Evolutionary conservation across 2,888 invertebrate species (phyloP).

Genomic region (Monochamus alternatus): DNA sequence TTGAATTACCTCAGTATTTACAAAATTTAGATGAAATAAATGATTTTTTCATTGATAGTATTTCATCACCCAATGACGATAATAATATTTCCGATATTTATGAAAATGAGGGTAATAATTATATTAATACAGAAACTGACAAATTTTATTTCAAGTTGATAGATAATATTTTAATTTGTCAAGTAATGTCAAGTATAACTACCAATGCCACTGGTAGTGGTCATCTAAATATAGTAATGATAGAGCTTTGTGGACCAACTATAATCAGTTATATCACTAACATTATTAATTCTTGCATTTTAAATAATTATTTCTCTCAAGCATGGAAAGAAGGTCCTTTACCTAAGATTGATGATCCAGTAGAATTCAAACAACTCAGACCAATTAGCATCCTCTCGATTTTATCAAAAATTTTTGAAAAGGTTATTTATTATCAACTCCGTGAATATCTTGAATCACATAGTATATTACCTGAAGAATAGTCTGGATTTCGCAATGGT

Average conservation of each 20-base stretch:
- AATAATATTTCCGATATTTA: neutral
- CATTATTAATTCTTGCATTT: slow-evolving; percentile 15
- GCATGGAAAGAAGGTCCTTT: slow-evolving; percentile 13
- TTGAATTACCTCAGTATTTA: neutral
- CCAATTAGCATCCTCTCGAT: slow-evolving; percentile 12
- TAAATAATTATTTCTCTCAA: slow-evolving; percentile 14
- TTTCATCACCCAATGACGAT: neutral
- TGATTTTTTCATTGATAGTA: neutral
- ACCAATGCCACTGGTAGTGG: slow-evolving; percentile 5
- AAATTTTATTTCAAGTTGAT: neutral
- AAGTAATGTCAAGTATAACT: neutral
- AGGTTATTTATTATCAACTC: slow-evolving; percentile 4
- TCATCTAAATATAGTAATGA: neutral
- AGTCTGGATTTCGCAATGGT: slow-evolving; percentile 21
- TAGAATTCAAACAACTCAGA: slow-evolving; percentile 14
- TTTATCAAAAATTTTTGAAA: slow-evolving; percentile 26
- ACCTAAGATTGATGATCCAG: slow-evolving; percentile 16
- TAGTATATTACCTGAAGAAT: slow-evolving; percentile 12
- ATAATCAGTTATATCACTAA: slow-evolving; percentile 5
- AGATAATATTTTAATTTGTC: neutral
- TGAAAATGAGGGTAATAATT: neutral
- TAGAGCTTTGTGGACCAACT: neutral
- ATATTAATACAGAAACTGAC: neutral
- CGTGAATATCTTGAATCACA: slow-evolving; percentile 7
- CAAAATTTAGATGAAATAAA: neutral